Conservation (phyloP, 2,113 vertebrate species). For the Dissostichus mawsoni region DNA sequence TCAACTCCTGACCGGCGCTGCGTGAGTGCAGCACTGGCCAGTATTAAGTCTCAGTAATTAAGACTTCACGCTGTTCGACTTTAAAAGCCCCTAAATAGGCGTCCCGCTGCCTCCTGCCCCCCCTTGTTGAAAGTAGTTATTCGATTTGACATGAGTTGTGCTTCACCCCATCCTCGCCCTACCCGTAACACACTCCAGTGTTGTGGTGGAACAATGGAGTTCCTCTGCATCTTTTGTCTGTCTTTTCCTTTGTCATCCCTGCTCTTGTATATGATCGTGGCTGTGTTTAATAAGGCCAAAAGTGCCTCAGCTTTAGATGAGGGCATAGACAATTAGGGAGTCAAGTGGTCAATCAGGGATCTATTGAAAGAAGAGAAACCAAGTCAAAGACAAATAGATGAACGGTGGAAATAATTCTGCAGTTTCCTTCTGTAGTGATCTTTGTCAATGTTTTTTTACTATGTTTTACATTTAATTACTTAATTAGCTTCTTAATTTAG, state of each 20-base stretch:
- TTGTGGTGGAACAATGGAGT: conserved; percentile 66
- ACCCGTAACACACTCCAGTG: conserved; percentile 44
- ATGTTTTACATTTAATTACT: not conserved
- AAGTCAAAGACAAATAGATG: not conserved
- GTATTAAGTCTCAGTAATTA: conserved; percentile 82
- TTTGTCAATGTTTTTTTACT: conserved; percentile 8
- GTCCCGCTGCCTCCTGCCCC: conserved; percentile 35
- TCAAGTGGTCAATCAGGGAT: conserved; percentile 54
- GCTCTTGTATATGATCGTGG: conserved; percentile 48
- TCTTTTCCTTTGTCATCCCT: conserved; percentile 37
- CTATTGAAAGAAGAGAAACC: not conserved
- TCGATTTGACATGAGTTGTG: conserved; percentile 71
- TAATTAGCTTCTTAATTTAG: not conserved
- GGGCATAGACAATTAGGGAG: conserved; percentile 48
- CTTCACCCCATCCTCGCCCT: conserved; percentile 68
- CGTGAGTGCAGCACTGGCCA: conserved; percentile 66
- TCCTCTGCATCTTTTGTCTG: conserved; percentile 65
- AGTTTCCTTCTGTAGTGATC: not conserved
- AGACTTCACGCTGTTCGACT: conserved; percentile 82
- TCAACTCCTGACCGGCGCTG: conserved; percentile 80
- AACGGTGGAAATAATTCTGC: not conserved
- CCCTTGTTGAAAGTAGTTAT: conserved; percentile 70
- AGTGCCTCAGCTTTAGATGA: conserved; percentile 54
- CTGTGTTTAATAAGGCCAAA: conserved; percentile 74
- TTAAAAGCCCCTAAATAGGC: conserved; percentile 79